Conservation (phyloP, 2,888 invertebrate genomes). For the Hecatera dysodea region DNA sequence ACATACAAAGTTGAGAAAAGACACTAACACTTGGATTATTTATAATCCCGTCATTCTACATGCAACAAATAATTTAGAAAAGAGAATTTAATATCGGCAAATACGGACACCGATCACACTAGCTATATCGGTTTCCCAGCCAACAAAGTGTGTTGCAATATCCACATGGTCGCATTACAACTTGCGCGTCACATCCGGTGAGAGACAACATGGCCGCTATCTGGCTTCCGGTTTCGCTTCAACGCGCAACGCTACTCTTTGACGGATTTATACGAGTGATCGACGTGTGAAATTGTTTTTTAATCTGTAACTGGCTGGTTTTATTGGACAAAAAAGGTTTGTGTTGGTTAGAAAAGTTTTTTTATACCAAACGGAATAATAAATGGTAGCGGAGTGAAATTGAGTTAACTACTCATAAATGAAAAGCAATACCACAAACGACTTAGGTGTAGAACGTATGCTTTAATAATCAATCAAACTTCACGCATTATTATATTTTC, state of each 20-base stretch:
- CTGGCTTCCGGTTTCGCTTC: constrained; percentile 60
- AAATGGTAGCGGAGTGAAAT: no score
- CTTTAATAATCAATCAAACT: no score
- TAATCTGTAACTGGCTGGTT: constrained; percentile 14
- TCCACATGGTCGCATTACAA: constrained; percentile 53
- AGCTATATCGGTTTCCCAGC: constrained; percentile 22
- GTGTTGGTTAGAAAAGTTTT: not conserved
- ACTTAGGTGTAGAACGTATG: no score
- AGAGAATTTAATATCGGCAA: constrained; percentile 12
- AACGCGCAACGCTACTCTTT: constrained; percentile 38
- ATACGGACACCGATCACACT: constrained; percentile 6
- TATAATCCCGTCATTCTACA: not conserved
- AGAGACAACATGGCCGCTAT: constrained; percentile 62
- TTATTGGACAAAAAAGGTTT: constrained; percentile 7
- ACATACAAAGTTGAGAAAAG: no score
- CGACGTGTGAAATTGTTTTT: constrained; percentile 46
- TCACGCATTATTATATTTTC: no score
- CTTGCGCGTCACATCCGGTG: constrained; percentile 62
- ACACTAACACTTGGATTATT: no score
- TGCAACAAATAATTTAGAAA: not conserved
- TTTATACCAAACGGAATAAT: not conserved
- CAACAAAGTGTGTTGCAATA: constrained; percentile 55
- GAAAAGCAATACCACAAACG: no score
- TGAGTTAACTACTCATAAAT: no score
- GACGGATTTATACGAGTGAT: constrained; percentile 47